These are phyloP conservation scores for Gymnocheta viridis DNA, from an alignment of 2,888 invertebrate genomes.

Conservation along the genomic window DNA sequence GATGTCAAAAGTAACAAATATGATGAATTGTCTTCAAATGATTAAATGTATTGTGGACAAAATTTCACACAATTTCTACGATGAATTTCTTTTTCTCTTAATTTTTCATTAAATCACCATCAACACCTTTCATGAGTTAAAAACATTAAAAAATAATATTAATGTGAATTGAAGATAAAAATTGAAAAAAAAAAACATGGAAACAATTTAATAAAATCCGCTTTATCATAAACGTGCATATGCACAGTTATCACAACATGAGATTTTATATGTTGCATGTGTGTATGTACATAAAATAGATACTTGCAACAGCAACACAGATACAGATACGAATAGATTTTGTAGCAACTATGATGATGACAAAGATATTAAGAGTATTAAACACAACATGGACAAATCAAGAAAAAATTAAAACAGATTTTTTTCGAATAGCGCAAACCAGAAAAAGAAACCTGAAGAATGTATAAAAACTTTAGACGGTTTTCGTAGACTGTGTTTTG, in stretches of 20 bases:
- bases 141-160: conserved; percentile 22
- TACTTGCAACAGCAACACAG: conserved; percentile 11
- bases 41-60: conserved; percentile 35
- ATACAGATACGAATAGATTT: conserved; percentile 10
- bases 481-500: neutral
- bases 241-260: conserved; percentile 61
- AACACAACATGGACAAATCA: conserved; percentile 29
- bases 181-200: conserved; percentile 20
- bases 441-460: neutral
- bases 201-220: conserved; percentile 61
- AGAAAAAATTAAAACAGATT: conserved; percentile 1
- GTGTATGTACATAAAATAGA: conserved; percentile 1
- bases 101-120: conserved; percentile 48
- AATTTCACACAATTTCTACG: conserved; percentile 43
- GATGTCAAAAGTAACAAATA: conserved; percentile 40
- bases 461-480: neutral
- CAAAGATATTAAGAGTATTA: conserved; percentile 16
- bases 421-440: conserved; percentile 10
- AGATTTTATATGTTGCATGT: conserved; percentile 24
- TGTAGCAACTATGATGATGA: conserved; percentile 24
- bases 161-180: conserved; percentile 25
- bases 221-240: conserved; percentile 52
- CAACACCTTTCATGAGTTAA: conserved; percentile 35
- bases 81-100: conserved; percentile 39
- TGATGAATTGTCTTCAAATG: conserved; percentile 58